These are phyloP conservation scores for Phasia obesa DNA, from an alignment of 2,888 invertebrate genomes.

Conservation along the genomic window DNA sequence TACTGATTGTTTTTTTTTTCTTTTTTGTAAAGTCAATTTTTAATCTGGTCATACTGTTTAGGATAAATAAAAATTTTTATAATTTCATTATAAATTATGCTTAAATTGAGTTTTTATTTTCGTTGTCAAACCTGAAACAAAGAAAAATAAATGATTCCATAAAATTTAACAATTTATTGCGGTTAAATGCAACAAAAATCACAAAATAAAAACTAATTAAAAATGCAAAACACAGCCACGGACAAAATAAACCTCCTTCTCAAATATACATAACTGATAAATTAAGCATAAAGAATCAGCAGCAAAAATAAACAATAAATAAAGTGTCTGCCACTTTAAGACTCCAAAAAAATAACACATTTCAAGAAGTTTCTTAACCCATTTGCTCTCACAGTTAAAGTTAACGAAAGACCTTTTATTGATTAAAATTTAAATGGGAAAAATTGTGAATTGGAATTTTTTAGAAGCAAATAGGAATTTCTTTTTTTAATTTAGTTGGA, in stretches of 20 bases:
- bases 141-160: slow-evolving; percentile 31
- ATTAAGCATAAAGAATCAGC: slow-evolving; percentile 1
- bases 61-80: too few relatives aligned
- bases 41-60: too few relatives aligned
- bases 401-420: neutral
- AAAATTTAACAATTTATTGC: slow-evolving; percentile 44
- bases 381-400: slow-evolving; percentile 1
- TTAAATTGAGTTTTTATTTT: slow-evolving; percentile 14
- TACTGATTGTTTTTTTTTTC: too few relatives aligned
- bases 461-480: too few relatives aligned
- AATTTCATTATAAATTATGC: too few relatives aligned
- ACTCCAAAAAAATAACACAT: neutral
- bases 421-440: too few relatives aligned
- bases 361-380: slow-evolving; percentile 43
- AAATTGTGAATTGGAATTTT: too few relatives aligned
- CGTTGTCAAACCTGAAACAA: slow-evolving; percentile 37
- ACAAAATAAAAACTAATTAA: slow-evolving; percentile 55
- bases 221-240: slow-evolving; percentile 60
- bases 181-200: slow-evolving; percentile 55
- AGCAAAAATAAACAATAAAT: slow-evolving; percentile 8
- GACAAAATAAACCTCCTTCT: slow-evolving; percentile 12
- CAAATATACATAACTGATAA: slow-evolving; percentile 20
- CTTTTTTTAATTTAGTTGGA: too few relatives aligned
- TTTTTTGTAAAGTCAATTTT: too few relatives aligned
- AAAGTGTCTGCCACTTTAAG: slow-evolving; percentile 16